Conservation (phyloP, 2,888 invertebrate species). For the Orthosia cruda region DNA sequence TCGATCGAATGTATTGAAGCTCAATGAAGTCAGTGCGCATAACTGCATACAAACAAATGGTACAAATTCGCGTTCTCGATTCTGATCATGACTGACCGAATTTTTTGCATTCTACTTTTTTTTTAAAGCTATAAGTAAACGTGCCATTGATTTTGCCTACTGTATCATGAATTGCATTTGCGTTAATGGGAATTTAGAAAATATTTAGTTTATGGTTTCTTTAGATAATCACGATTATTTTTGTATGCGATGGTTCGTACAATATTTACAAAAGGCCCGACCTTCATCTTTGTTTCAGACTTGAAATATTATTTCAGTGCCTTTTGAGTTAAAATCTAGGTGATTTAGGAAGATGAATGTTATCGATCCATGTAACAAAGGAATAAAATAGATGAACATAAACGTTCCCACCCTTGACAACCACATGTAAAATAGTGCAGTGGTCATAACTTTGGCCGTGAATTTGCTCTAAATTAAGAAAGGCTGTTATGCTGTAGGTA, state of each 20-base stretch:
- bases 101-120: conserved; percentile 27
- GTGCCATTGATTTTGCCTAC: conserved; percentile 10
- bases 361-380: too few relatives aligned
- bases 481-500: neutral
- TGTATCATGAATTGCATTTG: conserved; percentile 6
- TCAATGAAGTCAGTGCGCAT: conserved; percentile 15
- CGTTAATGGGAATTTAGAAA: neutral
- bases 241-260: neutral
- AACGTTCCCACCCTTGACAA: neutral
- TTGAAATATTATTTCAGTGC: neutral
- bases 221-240: neutral
- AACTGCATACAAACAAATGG: conserved; percentile 25
- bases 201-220: neutral
- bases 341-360: too few relatives aligned
- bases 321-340: neutral
- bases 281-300: neutral
- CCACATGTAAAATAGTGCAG: conserved; percentile 6
- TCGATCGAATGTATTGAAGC: neutral
- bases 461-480: neutral
- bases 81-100: conserved; percentile 47
- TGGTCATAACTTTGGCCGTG: too few relatives aligned
- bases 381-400: too few relatives aligned
- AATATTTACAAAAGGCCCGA: neutral
- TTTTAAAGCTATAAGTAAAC: conserved; percentile 11
- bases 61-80: conserved; percentile 39